phyloP scores from a whole-genome alignment of 2,888 invertebrate genomes.

The Psococerastis gibbosa region DNA sequence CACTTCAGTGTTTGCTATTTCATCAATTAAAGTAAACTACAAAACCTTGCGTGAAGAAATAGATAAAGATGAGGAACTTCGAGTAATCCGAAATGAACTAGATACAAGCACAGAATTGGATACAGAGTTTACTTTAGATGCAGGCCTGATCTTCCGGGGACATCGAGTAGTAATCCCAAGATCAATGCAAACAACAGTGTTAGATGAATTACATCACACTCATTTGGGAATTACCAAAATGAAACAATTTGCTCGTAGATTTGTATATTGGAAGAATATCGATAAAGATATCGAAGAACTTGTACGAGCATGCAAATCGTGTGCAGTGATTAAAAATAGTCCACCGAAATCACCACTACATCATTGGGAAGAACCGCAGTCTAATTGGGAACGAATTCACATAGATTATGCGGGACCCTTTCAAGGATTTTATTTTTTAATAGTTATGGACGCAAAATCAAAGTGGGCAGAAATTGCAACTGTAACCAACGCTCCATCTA shows the following conservation, averaged over 20 bases:
- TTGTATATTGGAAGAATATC: slow-evolving; percentile 19
- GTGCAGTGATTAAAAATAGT: slow-evolving; percentile 16
- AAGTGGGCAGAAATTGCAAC: no score
- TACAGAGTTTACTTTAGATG: neutral
- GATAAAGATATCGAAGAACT: slow-evolving; percentile 19
- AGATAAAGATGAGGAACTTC: neutral
- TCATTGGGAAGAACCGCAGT: slow-evolving; percentile 18
- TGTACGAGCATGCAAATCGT: slow-evolving; percentile 17
- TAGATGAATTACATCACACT: slow-evolving; percentile 19
- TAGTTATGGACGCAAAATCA: no score
- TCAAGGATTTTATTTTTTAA: no score
- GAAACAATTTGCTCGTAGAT: slow-evolving; percentile 19
- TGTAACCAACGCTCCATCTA: slow-evolving; percentile 17
- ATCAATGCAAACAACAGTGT: slow-evolving; percentile 12
- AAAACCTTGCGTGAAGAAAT: no score
- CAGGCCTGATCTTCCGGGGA: slow-evolving; percentile 11
- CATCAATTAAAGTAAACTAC: no score
- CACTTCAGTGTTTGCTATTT: neutral
- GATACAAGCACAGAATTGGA: neutral
- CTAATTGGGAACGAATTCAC: slow-evolving; percentile 19
- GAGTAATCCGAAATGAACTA: neutral
- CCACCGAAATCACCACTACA: slow-evolving; percentile 18
- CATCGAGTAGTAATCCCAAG: slow-evolving; percentile 16
- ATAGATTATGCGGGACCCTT: no score
- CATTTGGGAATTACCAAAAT: slow-evolving; percentile 20